Evolutionary conservation across 2,113 vertebrate genomes (phyloP), one percentile per base, ranked within the genome.

Genomic region (Mungos mungo): DNA sequence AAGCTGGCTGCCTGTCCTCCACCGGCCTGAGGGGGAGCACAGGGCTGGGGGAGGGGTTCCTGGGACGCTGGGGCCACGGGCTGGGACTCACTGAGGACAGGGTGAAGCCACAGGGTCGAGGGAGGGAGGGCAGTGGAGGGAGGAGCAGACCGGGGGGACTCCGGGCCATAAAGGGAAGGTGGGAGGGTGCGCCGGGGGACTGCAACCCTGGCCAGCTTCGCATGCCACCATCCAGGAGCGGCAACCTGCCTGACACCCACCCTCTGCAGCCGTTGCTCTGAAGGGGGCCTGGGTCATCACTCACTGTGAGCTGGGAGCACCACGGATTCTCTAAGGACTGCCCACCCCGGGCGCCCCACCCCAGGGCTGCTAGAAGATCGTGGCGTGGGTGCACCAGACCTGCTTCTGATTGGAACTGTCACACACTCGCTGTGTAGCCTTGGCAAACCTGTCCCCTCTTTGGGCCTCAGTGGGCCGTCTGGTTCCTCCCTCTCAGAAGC

Each of bases 161-260:
- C 15, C 5, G 11, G 52, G 76, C n/a, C 74, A 80, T 69, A 71
- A 71, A 54, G 76, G 4, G 65, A 68, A 57, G 65, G 52, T 3
- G 1, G 21, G 72, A 25, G 8, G 14, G 5, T 9, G 0, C 0
- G 1, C 88, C 60, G 16, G 57, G 50, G 16, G 19, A 14, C 60
- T 27, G 52, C 76, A 18, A 4, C 29, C 65, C 35, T 16, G 21
- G 45, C 71, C 21, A 38, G 57, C 3, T 0, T 18, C 3, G 3
- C 0, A 14, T 4, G 2, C 9, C 47, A 14, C 54, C 27, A 52
- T 11, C 18, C 0, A 3, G 77, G 45, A 23, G 47, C 33, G 21
- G 9, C 15, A 3, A 2, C 3, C 89, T 4, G 18, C 77, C 83
- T 18, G 11, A 71, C 14, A 15, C 52, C 11, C 65, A n/a, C 29